phyloP scores from a whole-genome alignment of 2,888 invertebrate genomes.

The Chrysolina haemoptera region DNA sequence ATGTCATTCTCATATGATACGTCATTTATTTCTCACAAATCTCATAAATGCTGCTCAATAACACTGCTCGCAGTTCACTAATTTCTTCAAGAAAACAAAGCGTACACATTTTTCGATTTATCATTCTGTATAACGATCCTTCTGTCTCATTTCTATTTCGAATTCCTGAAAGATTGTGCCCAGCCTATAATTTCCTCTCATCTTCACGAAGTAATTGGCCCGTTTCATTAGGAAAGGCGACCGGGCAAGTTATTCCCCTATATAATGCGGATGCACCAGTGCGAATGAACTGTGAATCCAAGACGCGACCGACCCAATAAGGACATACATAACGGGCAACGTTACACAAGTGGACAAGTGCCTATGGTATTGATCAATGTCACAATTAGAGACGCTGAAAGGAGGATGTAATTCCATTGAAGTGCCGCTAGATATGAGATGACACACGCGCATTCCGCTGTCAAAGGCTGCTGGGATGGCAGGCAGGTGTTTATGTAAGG shows the following conservation, averaged over 20 bases:
- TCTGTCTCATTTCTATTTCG: no score
- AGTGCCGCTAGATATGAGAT: constrained; percentile 11
- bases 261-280: constrained; percentile 9
- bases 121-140: no score
- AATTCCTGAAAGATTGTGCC: no score
- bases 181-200: no score
- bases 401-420: constrained; percentile 16
- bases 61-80: no score
- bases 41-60: no score
- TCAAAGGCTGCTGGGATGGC: constrained; percentile 4
- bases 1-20: no score
- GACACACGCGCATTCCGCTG: constrained; percentile 11
- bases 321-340: constrained; percentile 9
- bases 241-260: constrained; percentile 4
- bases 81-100: no score
- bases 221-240: neutral
- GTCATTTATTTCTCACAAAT: no score
- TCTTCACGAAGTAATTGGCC: neutral
- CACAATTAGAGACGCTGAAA: constrained; percentile 16
- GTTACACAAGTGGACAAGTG: constrained; percentile 14
- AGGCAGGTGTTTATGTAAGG: constrained; percentile 6
- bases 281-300: constrained; percentile 14
- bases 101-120: no score
- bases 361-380: constrained; percentile 12
- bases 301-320: neutral